Percentiles rank a stretch among this genome's conserved stretches.
phyloP scores from a whole-genome alignment of 1,140 invertebrate genomes.

The Camponotus floridanus region DNA sequence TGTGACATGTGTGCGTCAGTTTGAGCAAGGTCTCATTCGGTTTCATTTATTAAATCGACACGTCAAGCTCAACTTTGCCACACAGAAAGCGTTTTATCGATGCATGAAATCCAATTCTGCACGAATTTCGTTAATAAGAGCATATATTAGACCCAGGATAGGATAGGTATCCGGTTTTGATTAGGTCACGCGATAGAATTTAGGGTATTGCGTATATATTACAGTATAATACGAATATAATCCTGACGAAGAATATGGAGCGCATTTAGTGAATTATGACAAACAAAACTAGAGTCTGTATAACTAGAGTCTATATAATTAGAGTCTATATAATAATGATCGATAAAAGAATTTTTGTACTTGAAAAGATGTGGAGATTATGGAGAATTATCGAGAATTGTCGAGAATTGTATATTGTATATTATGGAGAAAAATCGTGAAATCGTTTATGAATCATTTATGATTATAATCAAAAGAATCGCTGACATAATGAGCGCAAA shows the following conservation, averaged over 20 bases:
- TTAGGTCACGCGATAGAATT: conserved; percentile 46
- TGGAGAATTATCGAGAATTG: not conserved
- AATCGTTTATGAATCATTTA: not conserved
- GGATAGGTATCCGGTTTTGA: conserved; percentile 1
- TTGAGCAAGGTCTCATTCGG: not conserved
- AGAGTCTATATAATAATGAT: conserved; percentile 20
- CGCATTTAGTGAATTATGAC: not conserved
- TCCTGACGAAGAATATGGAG: not conserved
- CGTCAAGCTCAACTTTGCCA: conserved; percentile 13
- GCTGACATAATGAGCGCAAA: conserved; percentile 33
- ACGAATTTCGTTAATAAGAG: conserved; percentile 34
- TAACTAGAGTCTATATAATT: conserved; percentile 21
- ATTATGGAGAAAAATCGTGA: not conserved
- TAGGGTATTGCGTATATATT: conserved; percentile 16
- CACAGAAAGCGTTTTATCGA: conserved; percentile 9
- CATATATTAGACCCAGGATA: not conserved
- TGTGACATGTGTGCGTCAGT: conserved; percentile 26
- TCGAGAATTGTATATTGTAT: not conserved
- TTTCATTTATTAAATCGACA: conserved; percentile 12
- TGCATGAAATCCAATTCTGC: conserved; percentile 11
- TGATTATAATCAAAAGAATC: conserved; percentile 20
- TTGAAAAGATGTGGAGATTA: not conserved
- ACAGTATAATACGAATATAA: not conserved
- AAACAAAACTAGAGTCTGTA: conserved; percentile 37
- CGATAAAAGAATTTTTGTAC: too few relatives aligned